Percentiles rank a stretch among this genome's conserved stretches.
These are phyloP conservation scores for Lycaon pictus DNA, from an alignment of 2,113 vertebrate species.

Conservation along the genomic window DNA sequence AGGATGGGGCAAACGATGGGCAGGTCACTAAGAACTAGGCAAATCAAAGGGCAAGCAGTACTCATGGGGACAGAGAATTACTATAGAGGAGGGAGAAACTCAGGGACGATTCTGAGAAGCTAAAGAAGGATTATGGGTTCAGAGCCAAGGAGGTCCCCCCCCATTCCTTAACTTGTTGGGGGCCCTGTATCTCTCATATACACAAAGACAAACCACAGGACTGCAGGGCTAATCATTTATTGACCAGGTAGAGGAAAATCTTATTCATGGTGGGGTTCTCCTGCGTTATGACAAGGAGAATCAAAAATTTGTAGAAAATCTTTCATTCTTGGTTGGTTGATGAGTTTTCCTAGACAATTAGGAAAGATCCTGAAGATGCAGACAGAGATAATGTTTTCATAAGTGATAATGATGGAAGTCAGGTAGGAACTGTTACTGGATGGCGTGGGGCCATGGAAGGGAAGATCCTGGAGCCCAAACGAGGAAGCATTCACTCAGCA, in stretches of 20 bases:
- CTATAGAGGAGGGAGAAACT: background rate
- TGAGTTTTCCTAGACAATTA: background rate
- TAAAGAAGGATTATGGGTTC: background rate
- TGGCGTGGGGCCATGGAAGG: background rate
- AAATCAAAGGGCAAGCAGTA: background rate
- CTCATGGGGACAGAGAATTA: background rate
- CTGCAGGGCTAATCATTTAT: conserved; percentile 46
- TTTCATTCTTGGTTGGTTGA: background rate
- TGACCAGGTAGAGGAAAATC: background rate
- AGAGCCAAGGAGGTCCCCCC: background rate
- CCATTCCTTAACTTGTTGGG: too few relatives aligned
- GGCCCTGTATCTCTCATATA: background rate
- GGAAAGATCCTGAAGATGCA: background rate
- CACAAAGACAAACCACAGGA: background rate
- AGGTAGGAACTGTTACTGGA: background rate
- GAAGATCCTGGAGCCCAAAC: background rate
- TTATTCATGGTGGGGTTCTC: background rate
- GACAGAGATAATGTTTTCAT: background rate
- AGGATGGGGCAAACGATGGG: background rate
- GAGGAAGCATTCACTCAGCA: background rate
- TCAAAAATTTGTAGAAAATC: background rate
- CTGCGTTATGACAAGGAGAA: background rate
- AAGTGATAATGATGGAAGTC: background rate
- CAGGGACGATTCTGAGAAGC: background rate
- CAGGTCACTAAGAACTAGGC: background rate